phyloP scores from a whole-genome alignment of 2,888 invertebrate genomes.

The Cantharis rustica region DNA sequence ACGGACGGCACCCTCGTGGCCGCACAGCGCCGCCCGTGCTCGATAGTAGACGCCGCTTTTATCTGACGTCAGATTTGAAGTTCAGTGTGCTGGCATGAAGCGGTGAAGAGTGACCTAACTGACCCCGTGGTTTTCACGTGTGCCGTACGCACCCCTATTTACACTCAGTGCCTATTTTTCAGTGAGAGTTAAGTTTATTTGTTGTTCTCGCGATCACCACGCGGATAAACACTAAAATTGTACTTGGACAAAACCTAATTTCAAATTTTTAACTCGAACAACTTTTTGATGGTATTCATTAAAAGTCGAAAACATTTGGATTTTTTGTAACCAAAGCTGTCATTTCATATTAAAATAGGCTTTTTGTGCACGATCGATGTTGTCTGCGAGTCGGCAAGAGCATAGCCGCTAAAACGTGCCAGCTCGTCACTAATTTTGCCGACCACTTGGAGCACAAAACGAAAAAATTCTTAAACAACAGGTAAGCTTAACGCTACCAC shows the following conservation, averaged over 20 bases:
- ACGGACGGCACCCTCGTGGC: constrained; percentile 51
- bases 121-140: constrained; percentile 41
- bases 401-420: constrained; percentile 42
- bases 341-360: constrained; percentile 40
- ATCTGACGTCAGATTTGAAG: constrained; percentile 51
- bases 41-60: constrained; percentile 55
- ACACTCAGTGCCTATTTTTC: constrained; percentile 32
- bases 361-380: constrained; percentile 48
- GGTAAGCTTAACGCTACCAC: constrained; percentile 41
- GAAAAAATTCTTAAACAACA: constrained; percentile 43
- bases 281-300: neutral
- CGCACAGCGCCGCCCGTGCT: constrained; percentile 52
- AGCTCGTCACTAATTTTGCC: constrained; percentile 45
- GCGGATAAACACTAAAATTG: constrained; percentile 11
- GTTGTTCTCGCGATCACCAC: constrained; percentile 24
- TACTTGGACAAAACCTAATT: constrained; percentile 11
- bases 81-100: constrained; percentile 54
- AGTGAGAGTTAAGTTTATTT: constrained; percentile 29
- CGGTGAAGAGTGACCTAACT: constrained; percentile 52
- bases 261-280: neutral
- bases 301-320: neutral
- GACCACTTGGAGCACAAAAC: constrained; percentile 36
- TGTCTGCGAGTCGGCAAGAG: constrained; percentile 47
- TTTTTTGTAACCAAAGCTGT: constrained; percentile 30
- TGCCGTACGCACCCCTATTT: constrained; percentile 33